A percentile compares a stretch with the other conserved stretches of the same genome.
These are phyloP conservation scores for Poeciliopsis gracilis DNA, from an alignment of 2,797 vertebrate genomes.

Conservation along the genomic window DNA sequence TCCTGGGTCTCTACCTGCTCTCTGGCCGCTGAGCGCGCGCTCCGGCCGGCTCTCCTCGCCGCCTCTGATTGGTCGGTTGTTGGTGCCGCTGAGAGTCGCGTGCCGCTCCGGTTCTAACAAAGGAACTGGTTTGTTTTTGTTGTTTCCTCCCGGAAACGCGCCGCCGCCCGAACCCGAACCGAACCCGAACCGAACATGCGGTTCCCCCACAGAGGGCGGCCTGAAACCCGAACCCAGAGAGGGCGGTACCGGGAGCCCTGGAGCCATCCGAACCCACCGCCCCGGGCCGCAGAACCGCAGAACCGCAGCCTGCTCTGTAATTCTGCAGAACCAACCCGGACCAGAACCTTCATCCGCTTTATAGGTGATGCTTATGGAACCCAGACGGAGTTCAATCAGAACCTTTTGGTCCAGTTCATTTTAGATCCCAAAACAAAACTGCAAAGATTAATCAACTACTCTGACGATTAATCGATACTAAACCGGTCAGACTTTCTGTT, in stretches of 20 bases:
- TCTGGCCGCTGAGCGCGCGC: background rate
- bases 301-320: background rate
- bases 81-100: slow-evolving; percentile 5
- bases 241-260: background rate
- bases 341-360: background rate
- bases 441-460: too few relatives aligned
- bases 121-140: background rate
- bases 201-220: background rate
- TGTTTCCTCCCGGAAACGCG: background rate
- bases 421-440: background rate
- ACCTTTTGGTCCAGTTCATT: background rate
- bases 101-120: background rate
- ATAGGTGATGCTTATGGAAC: background rate
- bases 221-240: background rate
- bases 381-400: background rate
- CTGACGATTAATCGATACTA: too few relatives aligned
- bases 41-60: background rate
- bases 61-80: slow-evolving; percentile 2
- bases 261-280: background rate
- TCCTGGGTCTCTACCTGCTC: background rate
- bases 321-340: background rate
- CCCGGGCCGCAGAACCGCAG: background rate
- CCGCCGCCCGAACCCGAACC: background rate
- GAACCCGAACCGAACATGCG: background rate
- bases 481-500: too few relatives aligned